Evolutionary conservation across 2,797 vertebrate species (phyloP).

Genomic region (Poeciliopsis turneri): DNA sequence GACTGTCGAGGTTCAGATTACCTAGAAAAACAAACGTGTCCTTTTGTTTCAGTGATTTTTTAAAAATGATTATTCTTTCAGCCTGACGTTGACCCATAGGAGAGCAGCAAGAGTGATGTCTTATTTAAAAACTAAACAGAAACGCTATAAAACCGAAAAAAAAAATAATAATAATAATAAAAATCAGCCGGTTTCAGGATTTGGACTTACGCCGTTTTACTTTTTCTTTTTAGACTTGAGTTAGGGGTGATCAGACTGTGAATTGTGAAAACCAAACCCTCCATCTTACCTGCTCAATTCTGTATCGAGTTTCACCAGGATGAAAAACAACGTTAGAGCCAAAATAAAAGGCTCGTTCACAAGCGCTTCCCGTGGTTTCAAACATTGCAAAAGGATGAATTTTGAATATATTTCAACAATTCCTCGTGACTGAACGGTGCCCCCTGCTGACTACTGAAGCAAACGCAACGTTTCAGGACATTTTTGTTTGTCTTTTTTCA

Average conservation of each 20-base stretch:
- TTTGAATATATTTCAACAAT: background rate
- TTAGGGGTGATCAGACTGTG: background rate
- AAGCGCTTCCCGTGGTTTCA: background rate
- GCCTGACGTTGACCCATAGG: background rate
- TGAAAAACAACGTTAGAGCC: background rate
- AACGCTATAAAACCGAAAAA: background rate
- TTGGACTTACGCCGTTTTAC: background rate
- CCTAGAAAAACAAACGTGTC: background rate
- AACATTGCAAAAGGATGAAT: background rate
- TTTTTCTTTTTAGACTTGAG: background rate
- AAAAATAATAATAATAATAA: no score
- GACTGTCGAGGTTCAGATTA: conserved; percentile 4
- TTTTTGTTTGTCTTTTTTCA: background rate
- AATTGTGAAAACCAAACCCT: background rate
- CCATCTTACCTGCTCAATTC: background rate
- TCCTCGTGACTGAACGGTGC: background rate
- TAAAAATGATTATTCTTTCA: background rate
- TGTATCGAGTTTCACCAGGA: background rate
- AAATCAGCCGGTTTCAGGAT: background rate
- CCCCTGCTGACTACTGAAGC: background rate
- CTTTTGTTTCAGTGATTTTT: background rate
- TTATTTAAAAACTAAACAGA: background rate
- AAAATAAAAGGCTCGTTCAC: background rate
- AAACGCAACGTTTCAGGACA: background rate
- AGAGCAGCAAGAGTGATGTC: no score